Percentiles rank a stretch among this genome's conserved stretches.
Evolutionary conservation across 2,113 vertebrate genomes (phyloP).

Genomic region (Trichomycterus rosablanca): DNA sequence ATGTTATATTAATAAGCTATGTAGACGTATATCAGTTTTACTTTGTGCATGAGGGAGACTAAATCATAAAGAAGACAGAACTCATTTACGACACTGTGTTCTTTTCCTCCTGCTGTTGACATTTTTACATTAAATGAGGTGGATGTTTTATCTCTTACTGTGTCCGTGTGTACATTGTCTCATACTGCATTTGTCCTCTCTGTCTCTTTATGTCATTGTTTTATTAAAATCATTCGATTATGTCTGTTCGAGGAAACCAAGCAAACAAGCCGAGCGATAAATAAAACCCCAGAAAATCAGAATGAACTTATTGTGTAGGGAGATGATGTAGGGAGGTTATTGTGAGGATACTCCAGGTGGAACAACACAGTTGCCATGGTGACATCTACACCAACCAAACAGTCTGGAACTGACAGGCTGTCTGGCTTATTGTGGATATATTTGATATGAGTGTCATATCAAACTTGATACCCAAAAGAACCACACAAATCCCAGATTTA

Average conservation of each 20-base stretch:
- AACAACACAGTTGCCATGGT: conserved; percentile 60
- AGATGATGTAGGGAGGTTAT: too few relatives aligned
- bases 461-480: conserved; percentile 10
- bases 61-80: conserved; percentile 1
- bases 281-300: background rate
- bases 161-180: conserved; percentile 12
- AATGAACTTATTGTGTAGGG: background rate
- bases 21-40: background rate
- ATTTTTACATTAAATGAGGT: conserved; percentile 29
- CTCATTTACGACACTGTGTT: conserved; percentile 21
- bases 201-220: background rate
- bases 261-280: conserved; percentile 3
- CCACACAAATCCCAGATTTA: conserved; percentile 3
- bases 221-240: background rate
- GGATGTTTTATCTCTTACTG: conserved; percentile 13
- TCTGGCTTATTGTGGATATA: conserved; percentile 8
- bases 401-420: conserved; percentile 8
- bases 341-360: conserved; percentile 36
- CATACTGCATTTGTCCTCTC: background rate
- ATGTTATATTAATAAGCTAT: conserved; percentile 4
- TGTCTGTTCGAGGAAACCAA: background rate
- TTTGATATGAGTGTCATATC: conserved; percentile 5
- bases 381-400: conserved; percentile 33
- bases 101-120: conserved; percentile 29
- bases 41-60: conserved; percentile 14